Evolutionary conservation across 2,888 invertebrate species (phyloP), one percentile per base, ranked within the genome.

Genomic region (Pseudococcus jackbeardsleyi): DNA sequence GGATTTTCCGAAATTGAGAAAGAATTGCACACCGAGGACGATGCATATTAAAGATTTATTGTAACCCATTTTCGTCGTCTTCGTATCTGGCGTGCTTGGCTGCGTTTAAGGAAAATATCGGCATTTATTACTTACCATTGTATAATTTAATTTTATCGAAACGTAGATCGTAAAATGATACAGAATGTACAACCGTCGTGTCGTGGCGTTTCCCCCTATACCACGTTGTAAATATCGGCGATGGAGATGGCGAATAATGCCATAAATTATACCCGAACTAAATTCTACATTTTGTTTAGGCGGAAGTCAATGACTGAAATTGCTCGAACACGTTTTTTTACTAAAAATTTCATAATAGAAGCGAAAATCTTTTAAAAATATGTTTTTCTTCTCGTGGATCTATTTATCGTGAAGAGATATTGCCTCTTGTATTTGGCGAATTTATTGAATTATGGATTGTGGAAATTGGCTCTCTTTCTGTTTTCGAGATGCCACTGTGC

Each of bases 51-150:
- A 64, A 64, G 64, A 64, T 64, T 64, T 64, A 64, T 64, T 22
- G 22, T 12, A 22, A 12, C 64, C 15, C 9, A 22, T 59, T 59
- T 59, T 59, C 5, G n/a, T 59, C 15, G 17, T 59, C 59, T 59
- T 7, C 8, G n/a, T n/a, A 8, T 42, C 42, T n/a, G 12, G 48
- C n/a, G 15, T n/a, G 12, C n/a, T 59, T 50, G 9, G 48, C 48
- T 50, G 48, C 42, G n/a, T 59, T 64, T 22, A 64, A 64, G 64
- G 64, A 64, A 64, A 64, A 64, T 64, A 64, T 22, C 64, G 64
- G 22, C 22, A 64, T 64, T 64, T 64, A 64, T 64, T 64, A 64
- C 64, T 19, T 22, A 64, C 64, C n/a, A 19, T 19, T 64, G 9
- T 22, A 22, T 64, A 22, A 64, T 64, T 64, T 64, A 64, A 64